Base-by-base conservation (phyloP, 2,888 invertebrate species). In the Hirtodrosophila alboralis region DNA sequence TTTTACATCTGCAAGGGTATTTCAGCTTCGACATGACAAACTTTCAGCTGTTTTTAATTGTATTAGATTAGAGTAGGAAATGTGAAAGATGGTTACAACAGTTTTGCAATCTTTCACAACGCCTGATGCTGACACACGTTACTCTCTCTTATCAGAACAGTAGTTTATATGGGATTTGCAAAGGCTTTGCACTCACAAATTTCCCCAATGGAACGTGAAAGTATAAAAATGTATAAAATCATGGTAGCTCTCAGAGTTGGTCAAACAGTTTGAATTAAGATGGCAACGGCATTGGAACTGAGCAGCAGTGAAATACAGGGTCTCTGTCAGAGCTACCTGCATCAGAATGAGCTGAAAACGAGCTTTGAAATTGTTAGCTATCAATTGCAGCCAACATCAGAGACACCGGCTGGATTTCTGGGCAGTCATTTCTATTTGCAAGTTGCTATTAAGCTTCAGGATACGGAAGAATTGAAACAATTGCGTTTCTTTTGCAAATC, bases 401-500 rank as follows among this genome's bases (percentile, higher is more conserved):
- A 88, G 34, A 73, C 78, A 2, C 88, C 89, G 0, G 61, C 78
- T 0, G 90, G 90, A 38, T 90, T 86, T 37, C 56, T 90, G 9
- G 90, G 89, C 1, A 80, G 78, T 9, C 90, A 90, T 54, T 86
- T 87, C 23, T 80, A 78, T 57, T 69, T 91, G 0, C 75, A 75
- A 7, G 83, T 90, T 2, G 43, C 69, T 2, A 31, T 91, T 2
- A 71, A 62, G 1, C 26, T 69, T 0, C 62, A 65, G 13, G 67
- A 66, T n/a, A 14, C 18, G 0, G 47, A 68, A 7, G 61, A 54
- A 0, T 28, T 60, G 1, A 67, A 78, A n/a, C 69, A 86, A 83
- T 13, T 89, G 16, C 71, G 75, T 2, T 92, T 93, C 60, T 94
- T 94, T 75, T 89, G 93, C 0, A 94, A 94, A 86, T 91, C 92